phyloP scores from a whole-genome alignment of 1,140 invertebrate species.

The Propsilocerus akamusi region DNA sequence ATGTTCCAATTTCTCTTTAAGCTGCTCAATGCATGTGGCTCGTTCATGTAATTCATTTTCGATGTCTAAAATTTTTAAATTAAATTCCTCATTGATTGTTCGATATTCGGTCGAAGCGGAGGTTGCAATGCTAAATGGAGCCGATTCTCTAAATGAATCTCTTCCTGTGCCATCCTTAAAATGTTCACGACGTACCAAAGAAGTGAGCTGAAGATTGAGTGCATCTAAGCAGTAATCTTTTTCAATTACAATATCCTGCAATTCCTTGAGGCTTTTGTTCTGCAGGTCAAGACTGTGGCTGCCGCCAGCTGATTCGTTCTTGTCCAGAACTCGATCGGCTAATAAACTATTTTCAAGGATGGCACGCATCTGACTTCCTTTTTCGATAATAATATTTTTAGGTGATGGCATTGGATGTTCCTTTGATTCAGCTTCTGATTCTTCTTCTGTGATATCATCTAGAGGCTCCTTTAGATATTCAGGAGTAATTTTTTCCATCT shows the following conservation, averaged over 20 bases:
- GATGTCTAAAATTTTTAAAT: conserved; percentile 14
- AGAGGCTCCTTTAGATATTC: conserved; percentile 20
- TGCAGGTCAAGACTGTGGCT: conserved; percentile 8
- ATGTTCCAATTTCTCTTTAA: conserved; percentile 37
- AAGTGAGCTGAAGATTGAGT: conserved; percentile 25
- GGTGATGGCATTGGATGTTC: not conserved
- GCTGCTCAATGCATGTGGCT: conserved; percentile 35
- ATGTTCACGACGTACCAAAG: conserved; percentile 16
- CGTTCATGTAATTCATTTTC: conserved; percentile 28
- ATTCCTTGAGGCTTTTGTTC: conserved; percentile 21
- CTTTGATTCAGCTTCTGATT: conserved; percentile 8
- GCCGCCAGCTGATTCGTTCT: not conserved
- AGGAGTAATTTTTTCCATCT: conserved; percentile 17
- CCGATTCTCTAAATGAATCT: conserved; percentile 15
- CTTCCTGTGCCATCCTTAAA: not conserved
- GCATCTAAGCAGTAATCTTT: conserved; percentile 25
- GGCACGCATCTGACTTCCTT: not conserved
- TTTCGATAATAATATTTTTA: not conserved
- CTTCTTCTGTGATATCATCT: conserved; percentile 22
- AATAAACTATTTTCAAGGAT: not conserved
- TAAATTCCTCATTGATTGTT: conserved; percentile 26
- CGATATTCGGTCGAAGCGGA: conserved; percentile 29
- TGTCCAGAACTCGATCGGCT: not conserved
- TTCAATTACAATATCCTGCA: conserved; percentile 21
- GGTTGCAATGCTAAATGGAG: conserved; percentile 20